These are phyloP conservation scores for Trachelus tabidus DNA, from an alignment of 2,888 invertebrate species.

Conservation along the genomic window DNA sequence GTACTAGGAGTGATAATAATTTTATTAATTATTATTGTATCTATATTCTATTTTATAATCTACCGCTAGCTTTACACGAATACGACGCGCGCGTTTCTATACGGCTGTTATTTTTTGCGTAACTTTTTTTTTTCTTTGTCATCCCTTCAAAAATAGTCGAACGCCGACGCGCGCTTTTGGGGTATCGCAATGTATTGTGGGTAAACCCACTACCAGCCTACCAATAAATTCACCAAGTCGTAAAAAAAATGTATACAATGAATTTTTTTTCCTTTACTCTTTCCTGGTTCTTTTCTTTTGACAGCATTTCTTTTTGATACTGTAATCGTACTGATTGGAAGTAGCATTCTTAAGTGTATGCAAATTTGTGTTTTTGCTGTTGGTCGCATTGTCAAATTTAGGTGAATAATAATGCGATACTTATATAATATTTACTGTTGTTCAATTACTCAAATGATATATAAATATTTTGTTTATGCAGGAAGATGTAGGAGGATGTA, in stretches of 20 bases:
- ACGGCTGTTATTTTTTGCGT: neutral
- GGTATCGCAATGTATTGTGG: constrained; percentile 58
- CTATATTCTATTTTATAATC: constrained; percentile 24
- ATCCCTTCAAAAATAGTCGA: constrained; percentile 17
- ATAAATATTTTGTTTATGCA: too few relatives aligned
- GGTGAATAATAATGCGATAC: neutral
- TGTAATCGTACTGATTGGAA: neutral
- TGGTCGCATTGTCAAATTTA: neutral
- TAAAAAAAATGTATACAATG: constrained; percentile 33
- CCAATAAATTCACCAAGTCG: constrained; percentile 61
- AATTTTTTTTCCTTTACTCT: neutral
- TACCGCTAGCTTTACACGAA: constrained; percentile 28
- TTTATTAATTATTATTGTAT: constrained; percentile 41
- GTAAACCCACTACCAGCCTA: constrained; percentile 53
- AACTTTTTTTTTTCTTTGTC: constrained; percentile 12
- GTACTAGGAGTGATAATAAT: constrained; percentile 61
- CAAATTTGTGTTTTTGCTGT: too few relatives aligned
- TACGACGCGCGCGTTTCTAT: constrained; percentile 8
- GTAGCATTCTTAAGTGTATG: neutral
- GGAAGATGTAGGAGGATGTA: too few relatives aligned
- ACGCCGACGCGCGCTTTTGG: constrained; percentile 43
- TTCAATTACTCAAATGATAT: too few relatives aligned
- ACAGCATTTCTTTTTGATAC: neutral
- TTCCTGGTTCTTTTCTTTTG: neutral
- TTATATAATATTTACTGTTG: too few relatives aligned